These are phyloP conservation scores for Pollenia angustigena DNA, from an alignment of 2,888 invertebrate species.

Conservation along the genomic window DNA sequence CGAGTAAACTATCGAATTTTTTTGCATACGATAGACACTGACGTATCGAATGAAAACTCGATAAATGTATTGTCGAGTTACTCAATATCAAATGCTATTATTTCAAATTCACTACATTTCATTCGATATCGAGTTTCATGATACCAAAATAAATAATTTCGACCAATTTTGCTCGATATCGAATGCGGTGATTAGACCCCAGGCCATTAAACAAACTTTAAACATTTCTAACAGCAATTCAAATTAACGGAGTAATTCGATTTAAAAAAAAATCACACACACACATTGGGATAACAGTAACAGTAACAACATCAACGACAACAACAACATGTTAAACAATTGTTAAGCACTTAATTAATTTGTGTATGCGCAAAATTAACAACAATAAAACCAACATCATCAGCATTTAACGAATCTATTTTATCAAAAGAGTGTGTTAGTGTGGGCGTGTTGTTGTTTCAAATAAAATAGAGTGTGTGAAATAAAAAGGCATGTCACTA, in stretches of 20 bases:
- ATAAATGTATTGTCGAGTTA: too few species aligned
- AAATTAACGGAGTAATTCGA: background rate
- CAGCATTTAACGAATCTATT: slow-evolving; percentile 15
- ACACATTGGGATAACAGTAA: too few species aligned
- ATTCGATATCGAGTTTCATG: too few species aligned
- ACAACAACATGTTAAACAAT: slow-evolving; percentile 38
- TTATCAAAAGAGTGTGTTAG: background rate
- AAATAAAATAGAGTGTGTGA: background rate
- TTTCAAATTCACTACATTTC: too few species aligned
- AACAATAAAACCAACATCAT: slow-evolving; percentile 12
- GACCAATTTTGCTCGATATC: too few species aligned
- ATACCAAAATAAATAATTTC: too few species aligned
- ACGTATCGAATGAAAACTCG: too few species aligned
- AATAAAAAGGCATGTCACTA: slow-evolving; percentile 73
- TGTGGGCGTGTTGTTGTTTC: slow-evolving; percentile 17
- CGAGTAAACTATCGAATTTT: too few species aligned
- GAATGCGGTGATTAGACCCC: too few species aligned
- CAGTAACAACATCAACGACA: background rate
- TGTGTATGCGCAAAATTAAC: slow-evolving; percentile 13
- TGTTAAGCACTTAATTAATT: slow-evolving; percentile 22
- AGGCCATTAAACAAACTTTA: background rate
- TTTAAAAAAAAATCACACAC: background rate
- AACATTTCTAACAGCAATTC: background rate
- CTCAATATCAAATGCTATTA: too few species aligned
- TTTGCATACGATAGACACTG: too few species aligned